Percentiles rank a stretch among this genome's conserved stretches.
Evolutionary conservation across 2,797 vertebrate genomes (phyloP).

Genomic region (Phoeniculus purpureus): DNA sequence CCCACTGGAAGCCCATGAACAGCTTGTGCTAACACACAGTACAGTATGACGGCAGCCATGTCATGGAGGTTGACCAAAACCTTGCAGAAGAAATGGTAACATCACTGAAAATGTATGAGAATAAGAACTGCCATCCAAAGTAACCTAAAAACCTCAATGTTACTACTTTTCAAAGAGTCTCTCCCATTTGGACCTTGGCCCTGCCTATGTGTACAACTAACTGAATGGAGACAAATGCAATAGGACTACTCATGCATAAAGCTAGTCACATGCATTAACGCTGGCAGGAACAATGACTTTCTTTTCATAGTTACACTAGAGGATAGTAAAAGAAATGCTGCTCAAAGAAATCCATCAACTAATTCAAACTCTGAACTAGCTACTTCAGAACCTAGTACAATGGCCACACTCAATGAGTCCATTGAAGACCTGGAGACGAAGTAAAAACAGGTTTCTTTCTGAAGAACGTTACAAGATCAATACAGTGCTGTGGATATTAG

Average conservation of each 20-base stretch:
- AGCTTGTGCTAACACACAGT: not conserved
- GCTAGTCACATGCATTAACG: conserved; percentile 62
- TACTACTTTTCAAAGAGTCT: conserved; percentile 48
- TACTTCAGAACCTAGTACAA: conserved; percentile 64
- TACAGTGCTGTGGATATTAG: conserved; percentile 39
- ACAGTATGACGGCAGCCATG: not conserved
- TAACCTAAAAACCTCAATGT: conserved; percentile 9
- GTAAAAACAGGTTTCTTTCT: conserved; percentile 51
- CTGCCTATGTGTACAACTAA: conserved; percentile 41
- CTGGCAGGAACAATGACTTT: conserved; percentile 69
- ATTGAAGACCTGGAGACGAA: conserved; percentile 43
- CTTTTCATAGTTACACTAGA: conserved; percentile 65
- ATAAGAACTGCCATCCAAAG: conserved; percentile 16
- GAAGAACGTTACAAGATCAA: conserved; percentile 48
- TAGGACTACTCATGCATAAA: conserved; percentile 68
- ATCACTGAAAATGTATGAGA: not conserved
- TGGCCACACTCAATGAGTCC: conserved; percentile 50
- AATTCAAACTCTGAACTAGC: conserved; percentile 67
- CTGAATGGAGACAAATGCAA: conserved; percentile 61
- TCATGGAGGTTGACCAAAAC: not conserved
- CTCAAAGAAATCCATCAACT: conserved; percentile 60
- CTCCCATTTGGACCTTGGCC: conserved; percentile 61
- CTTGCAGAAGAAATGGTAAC: not conserved
- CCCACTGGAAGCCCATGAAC: not conserved
- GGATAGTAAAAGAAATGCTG: conserved; percentile 63